phyloP scores from a whole-genome alignment of 2,888 invertebrate species.

The Notocelia uddmanniana region DNA sequence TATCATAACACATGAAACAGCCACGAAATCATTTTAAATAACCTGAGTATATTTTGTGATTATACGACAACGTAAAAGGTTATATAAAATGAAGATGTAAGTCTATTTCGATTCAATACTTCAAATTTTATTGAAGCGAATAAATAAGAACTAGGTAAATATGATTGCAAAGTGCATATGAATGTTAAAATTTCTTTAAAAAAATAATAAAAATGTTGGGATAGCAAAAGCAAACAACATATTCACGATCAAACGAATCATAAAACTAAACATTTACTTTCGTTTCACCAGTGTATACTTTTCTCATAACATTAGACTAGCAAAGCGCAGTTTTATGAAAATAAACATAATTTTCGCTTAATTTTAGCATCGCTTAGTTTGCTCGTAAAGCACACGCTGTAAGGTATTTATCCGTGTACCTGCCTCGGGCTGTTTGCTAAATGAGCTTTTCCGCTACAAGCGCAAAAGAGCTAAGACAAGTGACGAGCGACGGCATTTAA shows the following conservation, averaged over 20 bases:
- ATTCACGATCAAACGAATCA: background rate
- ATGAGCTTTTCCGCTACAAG: conserved; percentile 41
- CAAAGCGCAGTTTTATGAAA: background rate
- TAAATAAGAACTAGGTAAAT: too few relatives aligned
- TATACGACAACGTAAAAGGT: too few relatives aligned
- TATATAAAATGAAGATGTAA: too few relatives aligned
- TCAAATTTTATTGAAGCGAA: too few relatives aligned
- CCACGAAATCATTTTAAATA: too few relatives aligned
- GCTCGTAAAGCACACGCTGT: conserved; percentile 25
- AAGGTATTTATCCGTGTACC: conserved; percentile 13
- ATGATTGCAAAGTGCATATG: too few relatives aligned
- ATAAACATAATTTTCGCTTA: conserved; percentile 17
- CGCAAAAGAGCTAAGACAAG: conserved; percentile 44
- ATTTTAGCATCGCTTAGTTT: background rate
- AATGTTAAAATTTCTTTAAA: too few relatives aligned
- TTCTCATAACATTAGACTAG: background rate
- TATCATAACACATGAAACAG: too few relatives aligned
- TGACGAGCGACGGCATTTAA: conserved; percentile 2
- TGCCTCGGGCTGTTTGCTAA: conserved; percentile 42
- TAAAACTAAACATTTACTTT: background rate
- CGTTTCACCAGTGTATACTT: background rate
- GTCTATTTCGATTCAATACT: too few relatives aligned
- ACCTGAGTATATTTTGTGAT: too few relatives aligned
- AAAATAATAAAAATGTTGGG: too few relatives aligned
- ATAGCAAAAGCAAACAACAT: too few relatives aligned